These are phyloP conservation scores for Uloborus plumipes DNA, from an alignment of 2,888 invertebrate species.

Conservation along the genomic window DNA sequence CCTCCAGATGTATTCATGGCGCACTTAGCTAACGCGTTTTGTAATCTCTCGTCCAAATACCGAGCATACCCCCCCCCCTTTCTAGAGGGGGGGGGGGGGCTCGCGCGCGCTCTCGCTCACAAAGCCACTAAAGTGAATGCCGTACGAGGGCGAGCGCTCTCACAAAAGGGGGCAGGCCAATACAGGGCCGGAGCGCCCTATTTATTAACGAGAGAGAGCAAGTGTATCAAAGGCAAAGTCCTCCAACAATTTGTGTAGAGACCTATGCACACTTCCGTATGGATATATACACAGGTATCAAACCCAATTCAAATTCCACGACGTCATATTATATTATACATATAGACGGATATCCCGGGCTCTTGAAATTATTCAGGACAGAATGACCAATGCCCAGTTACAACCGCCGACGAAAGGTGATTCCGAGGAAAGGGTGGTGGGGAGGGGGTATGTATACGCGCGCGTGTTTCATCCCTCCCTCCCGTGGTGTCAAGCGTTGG, in stretches of 20 bases:
- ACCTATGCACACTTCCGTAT: conserved; percentile 4
- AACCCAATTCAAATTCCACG: conserved; percentile 27
- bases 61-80: conserved; percentile 4
- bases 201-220: conserved; percentile 51
- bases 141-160: conserved; percentile 7
- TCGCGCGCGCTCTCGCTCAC: neutral
- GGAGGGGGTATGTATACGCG: neutral
- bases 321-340: conserved; percentile 63
- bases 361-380: conserved; percentile 58
- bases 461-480: neutral
- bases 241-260: conserved; percentile 44
- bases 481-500: conserved; percentile 38
- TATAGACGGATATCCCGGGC: conserved; percentile 36
- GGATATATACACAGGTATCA: conserved; percentile 10
- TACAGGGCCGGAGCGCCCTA: conserved; percentile 23
- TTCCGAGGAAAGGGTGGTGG: neutral
- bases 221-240: conserved; percentile 59
- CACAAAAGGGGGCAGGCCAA: conserved; percentile 40
- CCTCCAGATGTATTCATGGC: conserved; percentile 30
- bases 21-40: conserved; percentile 29
- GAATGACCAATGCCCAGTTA: conserved; percentile 58
- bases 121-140: conserved; percentile 45
- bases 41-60: conserved; percentile 7
- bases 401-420: conserved; percentile 45
- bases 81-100: neutral